A percentile compares a stretch with the other conserved stretches of the same genome.
Conservation (phyloP, 1,140 invertebrate genomes). For the Mizuhopecten yessoensis region DNA sequence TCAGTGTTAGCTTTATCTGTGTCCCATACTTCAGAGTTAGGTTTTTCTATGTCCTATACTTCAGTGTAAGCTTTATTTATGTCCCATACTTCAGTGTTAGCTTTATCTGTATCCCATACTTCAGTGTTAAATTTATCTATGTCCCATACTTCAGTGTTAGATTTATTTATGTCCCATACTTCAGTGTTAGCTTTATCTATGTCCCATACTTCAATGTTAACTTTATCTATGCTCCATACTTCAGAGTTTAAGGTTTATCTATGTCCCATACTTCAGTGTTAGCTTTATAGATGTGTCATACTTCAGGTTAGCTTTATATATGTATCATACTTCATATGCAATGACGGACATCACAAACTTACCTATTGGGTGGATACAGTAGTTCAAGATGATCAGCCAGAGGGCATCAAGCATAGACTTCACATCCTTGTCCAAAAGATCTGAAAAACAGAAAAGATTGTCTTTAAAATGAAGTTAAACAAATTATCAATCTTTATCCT, state of each 20-base stretch:
- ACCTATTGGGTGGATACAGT: slow-evolving; percentile 77
- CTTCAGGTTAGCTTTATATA: slow-evolving; percentile 28
- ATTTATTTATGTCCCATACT: too few relatives aligned
- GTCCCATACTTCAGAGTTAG: neutral
- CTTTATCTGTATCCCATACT: slow-evolving; percentile 20
- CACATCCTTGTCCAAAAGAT: slow-evolving; percentile 78
- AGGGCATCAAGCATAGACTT: slow-evolving; percentile 78
- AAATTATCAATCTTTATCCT: too few relatives aligned
- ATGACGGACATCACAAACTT: slow-evolving; percentile 57
- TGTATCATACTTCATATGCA: neutral
- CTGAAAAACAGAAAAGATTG: slow-evolving; percentile 61
- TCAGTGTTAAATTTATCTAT: neutral
- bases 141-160: too few relatives aligned
- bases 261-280: neutral
- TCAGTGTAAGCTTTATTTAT: neutral
- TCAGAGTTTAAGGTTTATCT: neutral
- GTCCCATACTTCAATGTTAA: too few relatives aligned
- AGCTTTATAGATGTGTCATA: neutral
- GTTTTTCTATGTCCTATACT: neutral
- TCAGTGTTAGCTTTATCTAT: too few relatives aligned
- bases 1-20: neutral
- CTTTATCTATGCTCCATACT: too few relatives aligned
- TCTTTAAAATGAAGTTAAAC: too few relatives aligned
- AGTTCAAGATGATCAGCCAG: slow-evolving; percentile 79
- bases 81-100: neutral